These are phyloP conservation scores for Natrix natrix DNA, from an alignment of 2,797 vertebrate genomes.

Conservation along the genomic window DNA sequence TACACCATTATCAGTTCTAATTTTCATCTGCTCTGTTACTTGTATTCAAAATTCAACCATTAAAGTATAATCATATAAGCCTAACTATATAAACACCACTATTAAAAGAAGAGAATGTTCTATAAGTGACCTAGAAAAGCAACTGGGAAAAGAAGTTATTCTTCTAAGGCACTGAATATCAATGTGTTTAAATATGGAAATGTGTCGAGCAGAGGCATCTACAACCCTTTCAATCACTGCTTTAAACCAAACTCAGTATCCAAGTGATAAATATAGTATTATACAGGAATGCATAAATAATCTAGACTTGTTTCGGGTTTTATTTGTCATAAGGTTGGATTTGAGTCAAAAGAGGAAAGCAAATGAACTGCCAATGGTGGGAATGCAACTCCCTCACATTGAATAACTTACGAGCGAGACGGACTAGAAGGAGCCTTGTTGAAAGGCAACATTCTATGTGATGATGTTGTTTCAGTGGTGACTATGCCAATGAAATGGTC, in stretches of 20 bases:
- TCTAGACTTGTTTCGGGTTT: neutral
- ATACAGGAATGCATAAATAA: neutral
- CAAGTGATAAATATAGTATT: neutral
- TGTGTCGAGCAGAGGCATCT: neutral
- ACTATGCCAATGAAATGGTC: neutral
- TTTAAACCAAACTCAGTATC: neutral
- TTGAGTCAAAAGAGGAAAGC: neutral
- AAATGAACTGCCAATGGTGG: neutral
- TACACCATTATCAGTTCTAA: too few species aligned
- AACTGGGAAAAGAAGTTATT: neutral
- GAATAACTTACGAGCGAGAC: neutral
- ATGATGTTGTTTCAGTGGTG: neutral
- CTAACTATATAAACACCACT: neutral
- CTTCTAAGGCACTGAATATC: neutral
- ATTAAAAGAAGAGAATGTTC: neutral
- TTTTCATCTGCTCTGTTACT: too few species aligned
- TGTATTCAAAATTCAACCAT: neutral
- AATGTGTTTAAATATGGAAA: neutral
- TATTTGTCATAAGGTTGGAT: neutral
- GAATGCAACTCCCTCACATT: neutral
- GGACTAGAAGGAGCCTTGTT: neutral
- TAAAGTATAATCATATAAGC: neutral
- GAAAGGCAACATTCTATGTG: neutral
- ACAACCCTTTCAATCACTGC: neutral
- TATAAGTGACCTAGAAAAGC: neutral